phyloP scores from a whole-genome alignment of 2,888 invertebrate species.

The Campopleginae sp. region DNA sequence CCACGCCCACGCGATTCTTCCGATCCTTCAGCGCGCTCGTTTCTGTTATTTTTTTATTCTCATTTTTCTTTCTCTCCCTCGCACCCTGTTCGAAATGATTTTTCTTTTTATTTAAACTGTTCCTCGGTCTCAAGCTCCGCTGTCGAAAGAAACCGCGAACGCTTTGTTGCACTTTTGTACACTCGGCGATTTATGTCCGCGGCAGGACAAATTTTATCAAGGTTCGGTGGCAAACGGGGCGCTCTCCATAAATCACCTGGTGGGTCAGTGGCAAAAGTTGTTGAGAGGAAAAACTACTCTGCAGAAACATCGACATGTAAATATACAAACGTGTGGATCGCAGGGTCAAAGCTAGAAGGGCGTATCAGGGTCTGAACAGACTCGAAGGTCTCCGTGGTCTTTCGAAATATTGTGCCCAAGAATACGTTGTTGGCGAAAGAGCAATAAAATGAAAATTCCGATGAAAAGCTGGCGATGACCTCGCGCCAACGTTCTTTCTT shows the following conservation, averaged over 20 bases:
- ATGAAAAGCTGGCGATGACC: slow-evolving; percentile 21
- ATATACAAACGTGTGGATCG: not conserved
- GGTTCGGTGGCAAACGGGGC: slow-evolving; percentile 83
- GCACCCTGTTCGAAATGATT: slow-evolving; percentile 18
- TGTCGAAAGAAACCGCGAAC: slow-evolving; percentile 59
- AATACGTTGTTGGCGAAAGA: slow-evolving; percentile 20
- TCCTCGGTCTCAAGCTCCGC: slow-evolving; percentile 20
- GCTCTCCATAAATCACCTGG: slow-evolving; percentile 80
- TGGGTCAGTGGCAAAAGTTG: slow-evolving; percentile 63
- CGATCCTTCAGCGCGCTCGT: slow-evolving; percentile 6
- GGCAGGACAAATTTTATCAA: slow-evolving; percentile 84
- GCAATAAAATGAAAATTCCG: slow-evolving; percentile 27
- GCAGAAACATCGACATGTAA: not conserved
- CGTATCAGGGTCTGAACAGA: not conserved
- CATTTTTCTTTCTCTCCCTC: slow-evolving; percentile 15
- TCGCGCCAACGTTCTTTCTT: no score
- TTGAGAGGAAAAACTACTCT: slow-evolving; percentile 16
- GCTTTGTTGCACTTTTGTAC: slow-evolving; percentile 74
- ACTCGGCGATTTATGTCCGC: slow-evolving; percentile 82
- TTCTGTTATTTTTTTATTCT: slow-evolving; percentile 3
- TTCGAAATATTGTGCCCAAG: slow-evolving; percentile 6
- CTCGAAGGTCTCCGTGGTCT: slow-evolving; percentile 17
- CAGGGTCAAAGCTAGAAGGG: not conserved
- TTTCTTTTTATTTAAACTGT: slow-evolving; percentile 1
- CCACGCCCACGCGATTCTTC: slow-evolving; percentile 45